Evolutionary conservation across 2,888 invertebrate genomes (phyloP).

Genomic region (Kuschelorhynchus macadamiae): DNA sequence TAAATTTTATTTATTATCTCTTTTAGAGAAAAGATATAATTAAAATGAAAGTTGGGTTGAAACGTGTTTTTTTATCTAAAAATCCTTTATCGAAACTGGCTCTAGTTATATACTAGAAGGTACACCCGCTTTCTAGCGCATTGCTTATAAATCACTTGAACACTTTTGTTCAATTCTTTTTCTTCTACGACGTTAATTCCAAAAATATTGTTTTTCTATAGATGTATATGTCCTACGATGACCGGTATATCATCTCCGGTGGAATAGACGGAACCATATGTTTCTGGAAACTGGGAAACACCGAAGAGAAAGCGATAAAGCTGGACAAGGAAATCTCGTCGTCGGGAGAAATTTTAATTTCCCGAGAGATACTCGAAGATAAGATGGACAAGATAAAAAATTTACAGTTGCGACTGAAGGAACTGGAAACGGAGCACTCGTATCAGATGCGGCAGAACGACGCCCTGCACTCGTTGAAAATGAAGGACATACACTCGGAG

Average conservation of each 20-base stretch:
- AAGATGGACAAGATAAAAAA: slow-evolving; percentile 80
- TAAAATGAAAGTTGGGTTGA: too few species aligned
- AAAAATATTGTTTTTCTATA: slow-evolving; percentile 50
- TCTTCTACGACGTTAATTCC: too few species aligned
- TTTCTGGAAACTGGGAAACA: slow-evolving; percentile 86
- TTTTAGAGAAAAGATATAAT: too few species aligned
- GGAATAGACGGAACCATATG: slow-evolving; percentile 85
- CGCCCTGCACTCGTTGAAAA: slow-evolving; percentile 82
- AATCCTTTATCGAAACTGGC: too few species aligned
- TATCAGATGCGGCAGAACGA: slow-evolving; percentile 88
- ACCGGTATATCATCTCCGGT: slow-evolving; percentile 81
- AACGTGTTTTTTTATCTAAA: too few species aligned
- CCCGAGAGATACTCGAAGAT: slow-evolving; percentile 82
- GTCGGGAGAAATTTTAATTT: slow-evolving; percentile 87
- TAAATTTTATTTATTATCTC: too few species aligned
- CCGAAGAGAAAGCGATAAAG: slow-evolving; percentile 79
- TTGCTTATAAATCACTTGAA: too few species aligned
- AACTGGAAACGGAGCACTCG: slow-evolving; percentile 89
- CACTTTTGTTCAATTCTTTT: too few species aligned
- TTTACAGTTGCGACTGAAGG: slow-evolving; percentile 80
- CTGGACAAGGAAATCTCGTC: slow-evolving; percentile 83
- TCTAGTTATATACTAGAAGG: too few species aligned
- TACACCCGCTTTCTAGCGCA: too few species aligned
- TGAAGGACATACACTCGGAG: slow-evolving; percentile 85
- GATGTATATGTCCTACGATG: slow-evolving; percentile 84